Evolutionary conservation across 2,797 vertebrate species (phyloP), one percentile per base, ranked within the genome.

Genomic region (Typhlichthys subterraneus): DNA sequence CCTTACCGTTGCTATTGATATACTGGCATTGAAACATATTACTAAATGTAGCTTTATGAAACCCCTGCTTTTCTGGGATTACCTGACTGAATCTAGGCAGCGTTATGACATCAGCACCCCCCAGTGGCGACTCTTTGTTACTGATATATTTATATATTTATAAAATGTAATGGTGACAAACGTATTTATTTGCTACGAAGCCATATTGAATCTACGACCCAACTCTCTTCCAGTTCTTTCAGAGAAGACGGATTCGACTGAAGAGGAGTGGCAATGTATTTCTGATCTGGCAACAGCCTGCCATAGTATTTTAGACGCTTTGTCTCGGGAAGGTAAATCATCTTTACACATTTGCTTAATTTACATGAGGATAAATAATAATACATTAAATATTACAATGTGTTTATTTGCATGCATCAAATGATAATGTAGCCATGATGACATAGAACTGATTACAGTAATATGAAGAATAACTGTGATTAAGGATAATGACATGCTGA

Each of bases 231-330:
- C 75, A 96, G 95, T 95, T 76, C 92, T 95, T 65, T 95, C 93
- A 0, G 94, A 95, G 83, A 94, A 92, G 0, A 87, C 93, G 13
- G 95, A 95, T 17, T 90, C 94, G 0, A 89, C 94, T 1, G 94
- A 96, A 49, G 94, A 95, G 5, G 95, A 97, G 82, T 97, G 96
- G 96, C 94, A 95, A 86, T 96, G 94, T 59, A 96, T 97, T 49
- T 91, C 95, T 0, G 94, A 95, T 78, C 89, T 97, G 55, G 95
- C 95, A 7, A 91, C 93, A 0, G 93, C 95, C 54, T 97, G 96
- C 79, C 94, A 93, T 73, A 94, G 83, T 85, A 96, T 97, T 75
- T 81, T 96, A 72, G 95, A 96, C 76, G 94, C 95, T 1, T 85
- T 97, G 78, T 95, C 95, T 14, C 88, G 84, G 77, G 95, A 97